A percentile compares a stretch with the other conserved stretches of the same genome.
These are phyloP conservation scores for Bufo gargarizans DNA, from an alignment of 2,113 vertebrate species.

Conservation along the genomic window DNA sequence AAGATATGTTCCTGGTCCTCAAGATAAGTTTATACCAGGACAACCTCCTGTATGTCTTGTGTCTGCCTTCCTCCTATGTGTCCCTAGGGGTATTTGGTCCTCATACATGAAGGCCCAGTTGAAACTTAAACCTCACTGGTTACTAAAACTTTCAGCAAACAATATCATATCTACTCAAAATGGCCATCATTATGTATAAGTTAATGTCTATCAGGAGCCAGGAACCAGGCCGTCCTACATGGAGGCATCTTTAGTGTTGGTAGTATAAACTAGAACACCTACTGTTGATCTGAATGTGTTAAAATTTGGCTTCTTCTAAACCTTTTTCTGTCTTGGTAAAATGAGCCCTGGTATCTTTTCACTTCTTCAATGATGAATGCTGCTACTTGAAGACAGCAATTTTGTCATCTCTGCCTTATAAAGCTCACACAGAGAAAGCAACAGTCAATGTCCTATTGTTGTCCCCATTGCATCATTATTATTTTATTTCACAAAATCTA, in stretches of 20 bases:
- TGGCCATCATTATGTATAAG: neutral
- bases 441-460: constrained; percentile 8
- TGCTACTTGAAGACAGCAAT: constrained; percentile 32
- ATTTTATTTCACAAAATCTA: constrained; percentile 28
- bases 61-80: no score
- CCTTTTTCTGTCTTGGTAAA: neutral
- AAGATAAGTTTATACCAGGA: no score
- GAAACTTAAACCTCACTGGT: neutral
- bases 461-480: neutral
- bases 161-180: neutral
- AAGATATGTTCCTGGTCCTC: no score
- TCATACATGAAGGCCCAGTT: neutral
- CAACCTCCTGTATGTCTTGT: no score
- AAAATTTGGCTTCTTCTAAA: neutral
- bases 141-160: neutral
- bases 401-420: constrained; percentile 2
- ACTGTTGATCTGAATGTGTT: neutral
- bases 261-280: neutral
- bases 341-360: neutral
- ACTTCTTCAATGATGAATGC: neutral
- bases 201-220: neutral
- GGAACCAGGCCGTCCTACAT: neutral
- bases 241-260: neutral
- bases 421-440: constrained; percentile 26
- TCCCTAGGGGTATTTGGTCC: no score